A percentile compares a stretch with the other conserved stretches of the same genome.
Conservation (phyloP, 2,113 vertebrate species). For the Mustela nigripes region DNA sequence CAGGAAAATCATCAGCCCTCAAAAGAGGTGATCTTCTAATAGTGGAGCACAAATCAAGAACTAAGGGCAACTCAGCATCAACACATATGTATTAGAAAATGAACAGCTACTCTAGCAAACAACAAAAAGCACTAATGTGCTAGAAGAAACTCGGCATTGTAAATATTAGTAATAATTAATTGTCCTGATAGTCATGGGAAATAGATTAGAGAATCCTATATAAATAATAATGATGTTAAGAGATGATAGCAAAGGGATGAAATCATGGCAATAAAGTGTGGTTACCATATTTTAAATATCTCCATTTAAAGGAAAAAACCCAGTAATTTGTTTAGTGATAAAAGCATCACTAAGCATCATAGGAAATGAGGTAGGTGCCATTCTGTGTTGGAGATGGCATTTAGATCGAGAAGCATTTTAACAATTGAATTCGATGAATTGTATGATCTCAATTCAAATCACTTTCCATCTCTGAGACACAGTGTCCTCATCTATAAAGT, state of each 20-base stretch:
- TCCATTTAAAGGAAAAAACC: not conserved
- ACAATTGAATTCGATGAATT: not conserved
- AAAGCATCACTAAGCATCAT: not conserved
- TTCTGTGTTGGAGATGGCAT: not conserved
- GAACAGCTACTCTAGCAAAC: not conserved
- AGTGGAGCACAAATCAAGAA: no score
- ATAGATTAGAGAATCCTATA: not conserved
- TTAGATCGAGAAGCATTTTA: not conserved
- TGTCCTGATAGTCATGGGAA: not conserved
- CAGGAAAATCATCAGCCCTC: not conserved
- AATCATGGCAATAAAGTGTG: not conserved
- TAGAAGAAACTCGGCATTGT: not conserved
- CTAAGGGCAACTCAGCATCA: rapidly evolving
- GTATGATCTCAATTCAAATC: not conserved
- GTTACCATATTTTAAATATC: not conserved
- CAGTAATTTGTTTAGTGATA: not conserved
- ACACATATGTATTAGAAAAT: rapidly evolving
- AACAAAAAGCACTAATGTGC: not conserved
- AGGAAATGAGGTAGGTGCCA: not conserved
- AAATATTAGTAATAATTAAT: not conserved
- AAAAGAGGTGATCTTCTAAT: not conserved
- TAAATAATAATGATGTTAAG: not conserved
- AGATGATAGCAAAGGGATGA: not conserved
- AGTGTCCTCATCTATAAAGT: not conserved
- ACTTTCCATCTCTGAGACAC: not conserved